phyloP scores from a whole-genome alignment of 1,140 invertebrate species.

The Aphaenogaster rudis region DNA sequence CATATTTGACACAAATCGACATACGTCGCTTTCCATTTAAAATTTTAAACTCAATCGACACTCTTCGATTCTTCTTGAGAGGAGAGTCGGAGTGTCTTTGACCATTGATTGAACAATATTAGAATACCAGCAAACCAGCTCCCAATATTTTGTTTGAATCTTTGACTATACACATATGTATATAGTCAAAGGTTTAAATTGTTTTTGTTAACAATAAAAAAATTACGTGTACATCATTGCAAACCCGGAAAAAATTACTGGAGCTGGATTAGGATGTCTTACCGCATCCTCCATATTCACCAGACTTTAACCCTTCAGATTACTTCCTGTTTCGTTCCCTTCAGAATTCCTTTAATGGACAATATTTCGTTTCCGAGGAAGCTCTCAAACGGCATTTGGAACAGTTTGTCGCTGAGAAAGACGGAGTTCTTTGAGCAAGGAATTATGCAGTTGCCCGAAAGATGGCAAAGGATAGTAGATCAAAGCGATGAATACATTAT shows the following conservation, averaged over 20 bases:
- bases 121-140: too few species aligned
- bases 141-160: too few species aligned
- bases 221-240: background rate
- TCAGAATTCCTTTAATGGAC: background rate
- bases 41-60: too few species aligned
- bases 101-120: too few species aligned
- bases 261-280: background rate
- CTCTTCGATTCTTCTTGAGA: too few species aligned
- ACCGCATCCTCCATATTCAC: background rate
- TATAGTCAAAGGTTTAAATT: too few species aligned
- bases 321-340: background rate
- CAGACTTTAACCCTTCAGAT: background rate
- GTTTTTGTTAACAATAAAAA: too few species aligned
- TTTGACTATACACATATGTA: too few species aligned
- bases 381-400: background rate
- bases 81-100: too few species aligned
- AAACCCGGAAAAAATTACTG: background rate
- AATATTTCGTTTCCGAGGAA: background rate
- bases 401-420: constrained; percentile 2
- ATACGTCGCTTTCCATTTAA: too few species aligned
- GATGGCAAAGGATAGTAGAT: background rate
- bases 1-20: too few species aligned
- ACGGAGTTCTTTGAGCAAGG: constrained; percentile 14
- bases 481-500: background rate
- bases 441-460: background rate